Conservation (phyloP, 1,140 invertebrate species). For the Drosophila grimshawi region DNA sequence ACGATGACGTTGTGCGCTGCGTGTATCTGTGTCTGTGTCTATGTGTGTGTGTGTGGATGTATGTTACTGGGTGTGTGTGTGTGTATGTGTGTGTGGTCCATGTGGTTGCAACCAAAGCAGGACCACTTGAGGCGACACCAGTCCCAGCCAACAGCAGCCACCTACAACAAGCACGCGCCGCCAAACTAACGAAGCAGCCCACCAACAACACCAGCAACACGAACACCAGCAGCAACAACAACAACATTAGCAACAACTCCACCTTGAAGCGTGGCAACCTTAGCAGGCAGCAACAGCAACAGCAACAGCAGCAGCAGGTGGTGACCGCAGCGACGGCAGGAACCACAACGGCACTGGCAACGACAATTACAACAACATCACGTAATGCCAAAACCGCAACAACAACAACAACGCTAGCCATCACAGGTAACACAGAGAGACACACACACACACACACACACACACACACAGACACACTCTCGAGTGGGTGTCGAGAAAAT, state of each 20-base stretch:
- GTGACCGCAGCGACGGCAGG: constrained; percentile 72
- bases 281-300: constrained; percentile 7
- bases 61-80: constrained; percentile 8
- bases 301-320: constrained; percentile 36
- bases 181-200: constrained; percentile 75
- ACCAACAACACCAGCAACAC: constrained; percentile 50
- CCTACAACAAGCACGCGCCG: constrained; percentile 59
- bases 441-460: constrained; percentile 28
- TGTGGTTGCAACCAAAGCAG: constrained; percentile 79
- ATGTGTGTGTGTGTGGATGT: constrained; percentile 41
- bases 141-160: constrained; percentile 52
- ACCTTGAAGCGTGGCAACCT: constrained; percentile 53
- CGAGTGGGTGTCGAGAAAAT: not conserved
- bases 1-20: not conserved
- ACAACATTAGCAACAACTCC: constrained; percentile 29
- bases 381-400: constrained; percentile 78
- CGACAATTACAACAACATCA: constrained; percentile 80
- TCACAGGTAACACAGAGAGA: constrained; percentile 70
- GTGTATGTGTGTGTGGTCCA: constrained; percentile 51
- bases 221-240: constrained; percentile 47
- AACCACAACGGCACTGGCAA: constrained; percentile 74
- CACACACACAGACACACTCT: constrained; percentile 8
- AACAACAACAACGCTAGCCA: constrained; percentile 77
- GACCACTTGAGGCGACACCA: constrained; percentile 79
- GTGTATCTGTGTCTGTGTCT: constrained; percentile 11